Base-by-base conservation (phyloP, 1,140 invertebrate genomes). In the Halictus rubicundus region DNA sequence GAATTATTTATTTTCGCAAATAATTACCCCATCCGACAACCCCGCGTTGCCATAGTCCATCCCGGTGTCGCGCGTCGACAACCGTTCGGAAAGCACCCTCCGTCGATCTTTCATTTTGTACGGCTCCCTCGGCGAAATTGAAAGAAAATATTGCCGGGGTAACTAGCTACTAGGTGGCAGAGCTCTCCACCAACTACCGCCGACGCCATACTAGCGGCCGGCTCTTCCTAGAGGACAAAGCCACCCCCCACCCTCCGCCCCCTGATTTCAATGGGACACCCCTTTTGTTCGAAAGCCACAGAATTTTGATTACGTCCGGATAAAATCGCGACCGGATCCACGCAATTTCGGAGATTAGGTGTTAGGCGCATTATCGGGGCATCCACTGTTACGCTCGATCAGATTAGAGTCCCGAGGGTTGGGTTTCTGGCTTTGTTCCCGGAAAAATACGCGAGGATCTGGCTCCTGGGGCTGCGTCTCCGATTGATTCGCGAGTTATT, bases 61-160 rank as follows among this genome's bases (percentile, higher is more conserved):
- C 21, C 73, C 73, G 12, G 59, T 63, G 68, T 16, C 59, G 57
- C 61, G 61, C 73, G 74, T 80, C 71, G 59, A 27, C 75, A 73
- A 52, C 71, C 77, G 42, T 46, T 46, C 42, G 9, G 65, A 68
- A 49, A 57, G n/a, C 66, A 25, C 39, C 60, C 68, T 60, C 49
- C 61, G 46, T 46, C 12, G 54, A n/a, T n/a, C 59, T 78, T 77
- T 64, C 27, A 73, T 87, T 76, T 80, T 37, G 46, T 27, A 5
- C 32, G 16, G 8, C 68, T 64, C 54, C 14, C 46, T 37, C 65
- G 78, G 70, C 81, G 66, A 90, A 89, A 92, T 91, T 89, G 86
- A 91, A 92, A 90, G 87, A 92, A 91, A 91, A 91, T 90, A 91
- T 86, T 77, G 82, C 78, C 75, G 5, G 65, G 85, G 54, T 88